These are phyloP conservation scores for Catharus bicknelli DNA, from an alignment of 2,113 vertebrate genomes.

Conservation along the genomic window DNA sequence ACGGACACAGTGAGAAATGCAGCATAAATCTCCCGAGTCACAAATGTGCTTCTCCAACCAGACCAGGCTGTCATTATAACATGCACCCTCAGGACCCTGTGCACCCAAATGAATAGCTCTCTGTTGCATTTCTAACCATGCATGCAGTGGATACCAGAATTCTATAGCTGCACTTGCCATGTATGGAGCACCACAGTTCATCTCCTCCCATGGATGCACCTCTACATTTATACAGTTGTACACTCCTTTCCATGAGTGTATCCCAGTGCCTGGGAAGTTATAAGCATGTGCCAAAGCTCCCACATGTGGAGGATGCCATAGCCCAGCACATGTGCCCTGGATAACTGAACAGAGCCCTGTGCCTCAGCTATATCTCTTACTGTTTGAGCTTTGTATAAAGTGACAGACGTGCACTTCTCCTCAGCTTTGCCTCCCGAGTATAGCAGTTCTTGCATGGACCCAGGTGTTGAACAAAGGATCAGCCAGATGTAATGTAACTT, in stretches of 20 bases:
- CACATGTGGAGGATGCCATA: neutral
- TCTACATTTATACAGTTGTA: neutral
- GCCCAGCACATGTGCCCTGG: neutral
- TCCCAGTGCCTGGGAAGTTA: neutral
- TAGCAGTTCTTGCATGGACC: neutral
- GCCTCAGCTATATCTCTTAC: neutral
- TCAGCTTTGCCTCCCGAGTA: neutral
- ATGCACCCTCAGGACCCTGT: neutral
- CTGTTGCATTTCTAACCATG: neutral
- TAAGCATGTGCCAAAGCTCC: neutral
- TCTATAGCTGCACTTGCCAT: rapidly evolving
- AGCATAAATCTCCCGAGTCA: neutral
- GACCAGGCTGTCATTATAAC: neutral
- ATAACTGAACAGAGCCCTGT: neutral
- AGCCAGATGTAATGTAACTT: constrained; percentile 27
- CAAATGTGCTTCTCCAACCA: neutral
- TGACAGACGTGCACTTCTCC: neutral
- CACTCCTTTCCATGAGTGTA: neutral
- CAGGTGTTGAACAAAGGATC: neutral
- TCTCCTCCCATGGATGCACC: neutral
- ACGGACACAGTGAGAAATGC: neutral
- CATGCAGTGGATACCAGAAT: rapidly evolving
- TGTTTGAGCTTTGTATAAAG: constrained; percentile 3
- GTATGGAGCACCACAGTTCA: rapidly evolving
- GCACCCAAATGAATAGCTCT: neutral